Conservation (phyloP, 2,888 invertebrate species). For the Stictocephala bisonia region DNA sequence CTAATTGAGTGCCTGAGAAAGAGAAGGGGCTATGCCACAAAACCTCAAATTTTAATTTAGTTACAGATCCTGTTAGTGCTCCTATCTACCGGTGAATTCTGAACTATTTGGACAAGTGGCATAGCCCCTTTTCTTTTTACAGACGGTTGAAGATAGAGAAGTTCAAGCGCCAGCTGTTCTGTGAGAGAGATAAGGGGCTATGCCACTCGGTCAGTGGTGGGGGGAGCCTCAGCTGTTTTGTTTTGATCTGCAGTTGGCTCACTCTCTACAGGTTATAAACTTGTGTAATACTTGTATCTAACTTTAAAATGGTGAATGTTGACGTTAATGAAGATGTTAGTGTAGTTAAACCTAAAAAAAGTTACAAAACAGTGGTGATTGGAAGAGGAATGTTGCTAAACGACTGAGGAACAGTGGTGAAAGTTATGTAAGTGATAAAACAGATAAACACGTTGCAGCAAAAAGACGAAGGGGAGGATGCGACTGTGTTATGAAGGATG, state of each 20-base stretch:
- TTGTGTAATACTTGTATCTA: conserved; percentile 15
- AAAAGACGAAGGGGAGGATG: conserved; percentile 32
- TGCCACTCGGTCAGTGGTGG: conserved; percentile 23
- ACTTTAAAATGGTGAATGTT: conserved; percentile 12
- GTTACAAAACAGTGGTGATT: conserved; percentile 8
- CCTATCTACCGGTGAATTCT: not conserved
- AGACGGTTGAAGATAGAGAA: conserved; percentile 30
- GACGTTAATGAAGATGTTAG: conserved; percentile 20
- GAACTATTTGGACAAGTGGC: conserved; percentile 31
- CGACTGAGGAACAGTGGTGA: conserved; percentile 39
- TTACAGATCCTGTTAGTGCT: conserved; percentile 11
- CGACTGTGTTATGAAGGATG: conserved; percentile 38
- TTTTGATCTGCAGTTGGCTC: not conserved
- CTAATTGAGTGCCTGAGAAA: conserved; percentile 28
- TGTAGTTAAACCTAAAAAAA: conserved; percentile 29
- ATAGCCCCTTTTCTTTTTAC: conserved; percentile 30
- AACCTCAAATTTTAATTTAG: conserved; percentile 17
- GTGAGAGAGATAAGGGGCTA: conserved; percentile 40
- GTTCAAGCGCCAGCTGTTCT: conserved; percentile 38
- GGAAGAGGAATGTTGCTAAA: conserved; percentile 37
- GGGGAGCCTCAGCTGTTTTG: not conserved
- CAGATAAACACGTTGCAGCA: conserved; percentile 28
- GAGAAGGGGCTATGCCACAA: conserved; percentile 41
- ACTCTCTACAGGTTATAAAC: not conserved
- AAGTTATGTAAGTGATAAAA: conserved; percentile 36